Evolutionary conservation across 2,888 invertebrate genomes (phyloP), one percentile per base, ranked within the genome.

Genomic region (Drosophila flavopinicola): DNA sequence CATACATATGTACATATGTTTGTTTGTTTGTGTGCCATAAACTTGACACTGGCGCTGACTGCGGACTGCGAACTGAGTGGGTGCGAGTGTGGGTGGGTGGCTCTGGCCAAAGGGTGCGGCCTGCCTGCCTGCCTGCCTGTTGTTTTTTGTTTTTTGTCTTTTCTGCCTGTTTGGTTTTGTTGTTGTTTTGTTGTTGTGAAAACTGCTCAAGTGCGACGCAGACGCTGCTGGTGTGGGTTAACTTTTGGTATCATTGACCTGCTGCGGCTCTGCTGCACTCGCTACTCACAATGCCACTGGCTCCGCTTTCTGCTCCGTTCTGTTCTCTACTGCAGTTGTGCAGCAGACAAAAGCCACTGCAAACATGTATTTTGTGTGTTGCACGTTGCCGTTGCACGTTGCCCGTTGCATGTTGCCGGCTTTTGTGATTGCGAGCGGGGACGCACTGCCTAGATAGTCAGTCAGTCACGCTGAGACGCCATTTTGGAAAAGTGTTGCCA

Each of bases 191-290:
- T 74, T 70, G 66, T 73, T 75, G 76, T 84, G 82, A 68, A 85
- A 78, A 80, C 75, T 84, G 73, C 78, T 84, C 72, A 73, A 80
- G 85, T 80, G 85, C 80, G 84, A 78, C 78, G 74, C 82, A 76
- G 82, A 85, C 82, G 56, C 38, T 33, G 60, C 33, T 64, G 69
- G 78, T 64, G 49, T 84, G 83, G 79, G 84, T 82, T 82, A 82
- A 82, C 78, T 83, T 80, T 80, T 83, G 83, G 84, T 85, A 84
- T 85, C 84, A 85, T 85, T 85, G 84, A 85, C 86, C 84, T 80
- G 86, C 72, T 78, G 71, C 76, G 67, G 67, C 72, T 76, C 64
- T 56, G 64, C 57, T 42, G 59, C 45, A 42, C 60, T 48, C 20
- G 20, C 20, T 20, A 42, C 60, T 48, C 20, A 3, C 4, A 2